A percentile compares a stretch with the other conserved stretches of the same genome.
These are phyloP conservation scores for Hassar affinis DNA, from an alignment of 2,113 vertebrate genomes.

Conservation along the genomic window DNA sequence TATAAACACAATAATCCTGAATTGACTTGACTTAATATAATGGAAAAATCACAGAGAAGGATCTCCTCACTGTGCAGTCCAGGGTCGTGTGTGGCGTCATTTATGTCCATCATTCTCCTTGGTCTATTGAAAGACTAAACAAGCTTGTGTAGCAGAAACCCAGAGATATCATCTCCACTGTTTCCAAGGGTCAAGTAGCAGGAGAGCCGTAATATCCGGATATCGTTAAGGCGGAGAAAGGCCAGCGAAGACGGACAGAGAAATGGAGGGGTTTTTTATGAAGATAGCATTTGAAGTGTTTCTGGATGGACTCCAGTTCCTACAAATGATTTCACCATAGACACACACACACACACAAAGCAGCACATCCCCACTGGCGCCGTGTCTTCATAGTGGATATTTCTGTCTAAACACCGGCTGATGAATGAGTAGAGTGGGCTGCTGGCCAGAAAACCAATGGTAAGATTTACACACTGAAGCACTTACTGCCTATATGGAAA, in stretches of 20 bases:
- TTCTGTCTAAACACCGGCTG: conserved; percentile 22
- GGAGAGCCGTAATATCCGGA: conserved; percentile 17
- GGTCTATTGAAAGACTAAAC: conserved; percentile 1
- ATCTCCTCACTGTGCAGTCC: neutral
- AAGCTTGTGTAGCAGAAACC: neutral
- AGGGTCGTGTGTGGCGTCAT: neutral
- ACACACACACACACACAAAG: neutral
- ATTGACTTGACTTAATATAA: neutral
- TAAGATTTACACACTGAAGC: neutral
- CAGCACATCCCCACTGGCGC: conserved; percentile 7
- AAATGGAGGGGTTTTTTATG: neutral
- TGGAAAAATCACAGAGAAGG: neutral
- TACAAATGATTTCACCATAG: conserved; percentile 16
- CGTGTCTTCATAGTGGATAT: conserved; percentile 12
- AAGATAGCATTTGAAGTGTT: conserved; percentile 11
- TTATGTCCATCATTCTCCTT: neutral
- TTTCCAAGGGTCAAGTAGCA: conserved; percentile 9
- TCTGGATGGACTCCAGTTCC: neutral
- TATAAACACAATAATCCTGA: neutral
- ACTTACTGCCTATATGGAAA: neutral
- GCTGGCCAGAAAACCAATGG: neutral
- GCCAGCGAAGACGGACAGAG: neutral
- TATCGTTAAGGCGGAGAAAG: neutral
- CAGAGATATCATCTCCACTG: conserved; percentile 11
- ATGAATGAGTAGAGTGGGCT: conserved; percentile 1